Evolutionary conservation across 2,113 vertebrate species (phyloP), one percentile per base, ranked within the genome.

Genomic region (Sorex fumeus): DNA sequence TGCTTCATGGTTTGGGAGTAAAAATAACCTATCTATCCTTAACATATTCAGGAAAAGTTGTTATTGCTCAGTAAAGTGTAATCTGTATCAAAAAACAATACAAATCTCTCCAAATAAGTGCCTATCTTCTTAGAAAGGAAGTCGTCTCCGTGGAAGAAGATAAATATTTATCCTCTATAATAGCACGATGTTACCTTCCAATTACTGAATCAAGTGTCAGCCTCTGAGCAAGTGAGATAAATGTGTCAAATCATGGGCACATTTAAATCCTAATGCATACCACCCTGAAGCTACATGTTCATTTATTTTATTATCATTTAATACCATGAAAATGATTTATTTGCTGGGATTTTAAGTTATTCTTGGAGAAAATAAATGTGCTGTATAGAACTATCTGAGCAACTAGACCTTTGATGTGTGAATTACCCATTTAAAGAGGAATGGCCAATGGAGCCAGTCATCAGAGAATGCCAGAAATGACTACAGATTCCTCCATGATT

Each of bases 351-450:
- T 88, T 66, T 45, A 88, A 4, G 77, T 82, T 66, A 80, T 84
- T 93, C 32, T 64, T 78, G 36, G 77, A 89, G 72, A 77, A 95
- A 91, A 95, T 78, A 88, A 88, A 77, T 84, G 47, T 32, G 72
- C n/a, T 84, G 6, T 86, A 19, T 79, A 34, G 67, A 93, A 93
- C 92, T 92, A 84, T 87, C 50, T 83, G 71, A 23, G 47, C 92
- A 62, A 80, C 30, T 43, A 62, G 43, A 15, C 4, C 32, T 62
- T 80, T 92, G 86, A 86, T 45, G 92, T 25, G 45, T 62, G 45
- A 93, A 93, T 83, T 86, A 62, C 8, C 16, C 53, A 30, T 40
- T 72, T 85, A 74, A 84, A 81, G 67, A 88, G 85, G 57, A 43
- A 77, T 74, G 53, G 45, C 23, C 60, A 86, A 90, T 40, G 19